phyloP scores from a whole-genome alignment of 1,140 invertebrate species.

The Matsumurasca onukii region DNA sequence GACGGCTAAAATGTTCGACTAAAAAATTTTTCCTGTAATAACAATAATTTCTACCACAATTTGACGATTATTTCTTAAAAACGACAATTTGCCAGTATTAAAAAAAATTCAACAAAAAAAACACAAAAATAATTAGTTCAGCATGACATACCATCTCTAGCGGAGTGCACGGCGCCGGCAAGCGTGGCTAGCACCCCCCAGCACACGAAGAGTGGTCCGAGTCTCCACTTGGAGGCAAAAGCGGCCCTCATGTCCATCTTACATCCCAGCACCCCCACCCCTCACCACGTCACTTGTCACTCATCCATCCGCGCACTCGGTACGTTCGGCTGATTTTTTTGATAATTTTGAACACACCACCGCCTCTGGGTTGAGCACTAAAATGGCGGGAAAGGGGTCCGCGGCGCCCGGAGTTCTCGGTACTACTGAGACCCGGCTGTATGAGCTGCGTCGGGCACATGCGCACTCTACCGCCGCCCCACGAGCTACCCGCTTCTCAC shows the following conservation, averaged over 20 bases:
- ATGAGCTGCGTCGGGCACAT: not conserved
- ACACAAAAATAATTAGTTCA: too few species aligned
- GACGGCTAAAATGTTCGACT: too few species aligned
- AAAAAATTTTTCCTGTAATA: too few species aligned
- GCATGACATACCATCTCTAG: constrained; percentile 35
- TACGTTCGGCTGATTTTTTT: too few species aligned
- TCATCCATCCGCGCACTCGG: not conserved
- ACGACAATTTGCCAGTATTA: too few species aligned
- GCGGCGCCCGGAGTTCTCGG: not conserved
- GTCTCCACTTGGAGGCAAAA: constrained; percentile 21
- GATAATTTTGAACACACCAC: not conserved
- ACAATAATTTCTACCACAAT: too few species aligned
- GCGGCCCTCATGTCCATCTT: not conserved
- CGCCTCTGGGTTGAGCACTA: not conserved
- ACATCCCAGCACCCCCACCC: not conserved
- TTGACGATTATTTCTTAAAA: too few species aligned
- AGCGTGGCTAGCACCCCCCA: constrained; percentile 29
- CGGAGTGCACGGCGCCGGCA: constrained; percentile 31
- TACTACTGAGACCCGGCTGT: not conserved
- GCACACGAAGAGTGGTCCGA: constrained; percentile 30
- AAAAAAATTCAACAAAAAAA: too few species aligned
- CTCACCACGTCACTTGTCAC: not conserved
- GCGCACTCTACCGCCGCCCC: not conserved
- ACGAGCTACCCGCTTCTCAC: not conserved
- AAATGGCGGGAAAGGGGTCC: not conserved